Percentiles rank a stretch among this genome's conserved stretches.
Evolutionary conservation across 2,113 vertebrate species (phyloP).

Genomic region (Chamaea fasciata): DNA sequence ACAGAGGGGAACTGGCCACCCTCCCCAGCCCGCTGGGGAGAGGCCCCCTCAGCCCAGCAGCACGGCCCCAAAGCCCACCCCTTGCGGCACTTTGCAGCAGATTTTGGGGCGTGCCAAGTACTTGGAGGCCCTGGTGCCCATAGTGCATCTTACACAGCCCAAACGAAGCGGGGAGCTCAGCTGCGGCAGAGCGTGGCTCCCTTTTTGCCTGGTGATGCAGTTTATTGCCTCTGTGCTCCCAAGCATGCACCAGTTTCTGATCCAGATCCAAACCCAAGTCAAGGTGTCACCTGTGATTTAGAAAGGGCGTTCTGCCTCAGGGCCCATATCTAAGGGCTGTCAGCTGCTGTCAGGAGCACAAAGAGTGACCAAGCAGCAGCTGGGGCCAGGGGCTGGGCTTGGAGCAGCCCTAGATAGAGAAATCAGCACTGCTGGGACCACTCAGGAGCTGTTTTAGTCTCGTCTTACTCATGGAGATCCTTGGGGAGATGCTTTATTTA

Average conservation of each 20-base stretch:
- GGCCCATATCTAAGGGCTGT: background rate
- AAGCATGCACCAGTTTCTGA: constrained; percentile 17
- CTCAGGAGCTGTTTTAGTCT: background rate
- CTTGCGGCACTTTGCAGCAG: background rate
- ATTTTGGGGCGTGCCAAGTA: background rate
- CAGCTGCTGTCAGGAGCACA: background rate
- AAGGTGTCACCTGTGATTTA: constrained; percentile 31
- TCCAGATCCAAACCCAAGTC: constrained; percentile 8
- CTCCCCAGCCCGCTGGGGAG: background rate
- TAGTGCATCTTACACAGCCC: background rate
- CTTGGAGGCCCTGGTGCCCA: background rate
- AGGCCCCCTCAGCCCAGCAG: background rate
- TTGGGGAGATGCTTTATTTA: background rate
- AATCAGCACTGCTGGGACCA: background rate
- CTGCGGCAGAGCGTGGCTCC: background rate
- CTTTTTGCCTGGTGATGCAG: background rate
- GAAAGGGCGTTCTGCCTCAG: background rate
- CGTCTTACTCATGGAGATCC: background rate
- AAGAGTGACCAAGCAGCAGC: background rate
- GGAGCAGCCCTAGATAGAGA: background rate
- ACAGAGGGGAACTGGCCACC: background rate
- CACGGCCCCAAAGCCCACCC: background rate
- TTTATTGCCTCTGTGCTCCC: background rate
- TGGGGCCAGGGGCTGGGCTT: background rate
- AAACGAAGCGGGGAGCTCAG: background rate